A percentile compares a stretch with the other conserved stretches of the same genome.
Conservation (phyloP, 2,888 invertebrate species). For the Orthosia incerta region DNA sequence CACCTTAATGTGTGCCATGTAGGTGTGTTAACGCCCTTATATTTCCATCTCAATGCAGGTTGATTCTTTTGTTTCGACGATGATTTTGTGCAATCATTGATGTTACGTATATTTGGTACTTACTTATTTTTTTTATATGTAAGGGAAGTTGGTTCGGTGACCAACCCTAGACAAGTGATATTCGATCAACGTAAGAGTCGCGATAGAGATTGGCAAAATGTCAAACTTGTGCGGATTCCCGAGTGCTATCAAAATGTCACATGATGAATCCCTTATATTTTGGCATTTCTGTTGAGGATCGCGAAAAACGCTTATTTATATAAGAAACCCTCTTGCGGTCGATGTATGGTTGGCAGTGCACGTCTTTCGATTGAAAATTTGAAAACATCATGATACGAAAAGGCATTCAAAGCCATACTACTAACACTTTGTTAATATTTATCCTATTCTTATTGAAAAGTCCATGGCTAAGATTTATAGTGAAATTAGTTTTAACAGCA, state of each 20-base stretch:
- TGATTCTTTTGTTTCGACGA: constrained; percentile 76
- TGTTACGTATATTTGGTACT: constrained; percentile 13
- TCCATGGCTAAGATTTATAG: not conserved
- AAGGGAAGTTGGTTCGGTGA: too few species aligned
- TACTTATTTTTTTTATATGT: constrained; percentile 25
- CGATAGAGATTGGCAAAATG: too few species aligned
- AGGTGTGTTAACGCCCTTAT: constrained; percentile 74
- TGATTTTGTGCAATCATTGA: constrained; percentile 18
- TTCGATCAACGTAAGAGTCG: too few species aligned
- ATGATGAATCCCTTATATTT: too few species aligned
- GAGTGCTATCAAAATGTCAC: too few species aligned
- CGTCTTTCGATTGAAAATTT: not conserved
- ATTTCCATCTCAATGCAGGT: constrained; percentile 79
- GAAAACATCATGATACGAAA: too few species aligned
- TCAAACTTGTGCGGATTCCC: too few species aligned
- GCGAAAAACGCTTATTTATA: not conserved
- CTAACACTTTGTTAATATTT: too few species aligned
- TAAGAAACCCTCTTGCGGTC: not conserved
- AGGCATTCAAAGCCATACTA: too few species aligned
- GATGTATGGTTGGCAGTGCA: not conserved
- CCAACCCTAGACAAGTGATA: too few species aligned
- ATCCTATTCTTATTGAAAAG: not conserved
- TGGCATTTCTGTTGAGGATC: not conserved
- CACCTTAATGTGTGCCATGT: constrained; percentile 72
- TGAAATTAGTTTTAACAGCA: not conserved